Percentiles rank a stretch among this genome's conserved stretches.
Evolutionary conservation across 2,113 vertebrate genomes (phyloP).

Genomic region (Halichoeres trimaculatus): DNA sequence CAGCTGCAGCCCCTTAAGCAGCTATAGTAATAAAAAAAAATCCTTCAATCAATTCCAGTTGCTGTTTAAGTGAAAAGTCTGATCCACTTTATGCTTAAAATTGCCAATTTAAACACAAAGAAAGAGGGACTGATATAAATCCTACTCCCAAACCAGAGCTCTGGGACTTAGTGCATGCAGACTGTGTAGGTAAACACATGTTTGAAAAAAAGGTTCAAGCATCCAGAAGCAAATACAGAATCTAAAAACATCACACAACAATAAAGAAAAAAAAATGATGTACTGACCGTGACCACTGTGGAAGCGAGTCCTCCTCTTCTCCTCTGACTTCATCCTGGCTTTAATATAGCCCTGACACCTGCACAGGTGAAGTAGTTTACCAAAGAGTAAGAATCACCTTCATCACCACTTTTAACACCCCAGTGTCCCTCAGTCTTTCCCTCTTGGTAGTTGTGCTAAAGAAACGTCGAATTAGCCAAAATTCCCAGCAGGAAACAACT

Average conservation of each 20-base stretch:
- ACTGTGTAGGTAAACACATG: neutral
- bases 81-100: neutral
- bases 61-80: neutral
- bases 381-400: conserved; percentile 11
- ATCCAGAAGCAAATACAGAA: neutral
- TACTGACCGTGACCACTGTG: conserved; percentile 91
- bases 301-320: conserved; percentile 92
- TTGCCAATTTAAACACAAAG: no score
- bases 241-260: neutral
- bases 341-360: conserved; percentile 99
- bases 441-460: neutral
- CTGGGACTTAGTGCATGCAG: neutral
- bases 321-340: conserved; percentile 97
- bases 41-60: no score
- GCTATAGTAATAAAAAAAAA: no score
- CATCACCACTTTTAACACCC: neutral
- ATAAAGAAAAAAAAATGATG: neutral
- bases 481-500: conserved; percentile 9
- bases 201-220: neutral
- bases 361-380: conserved; percentile 45
- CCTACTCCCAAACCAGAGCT: neutral
- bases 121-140: neutral
- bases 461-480: neutral
- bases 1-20: no score
- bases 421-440: neutral